Base-by-base conservation (phyloP, 1,140 invertebrate genomes). In the Lycorma delicatula region DNA sequence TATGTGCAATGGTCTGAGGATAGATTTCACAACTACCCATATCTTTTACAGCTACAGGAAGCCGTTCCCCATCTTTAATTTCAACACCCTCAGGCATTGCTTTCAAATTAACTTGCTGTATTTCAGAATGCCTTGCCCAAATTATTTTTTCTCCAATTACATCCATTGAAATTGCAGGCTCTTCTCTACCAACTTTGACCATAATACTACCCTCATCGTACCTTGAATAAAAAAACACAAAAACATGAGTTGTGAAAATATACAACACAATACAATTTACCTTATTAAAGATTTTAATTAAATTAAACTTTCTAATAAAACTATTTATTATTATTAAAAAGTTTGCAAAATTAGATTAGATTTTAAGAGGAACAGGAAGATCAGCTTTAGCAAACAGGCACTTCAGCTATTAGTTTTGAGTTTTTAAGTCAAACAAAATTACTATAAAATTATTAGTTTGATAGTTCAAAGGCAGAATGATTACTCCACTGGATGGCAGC, bases 11-110 rank as follows among this genome's bases (percentile, higher is more conserved):
- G 0, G 90, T 97, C 71, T 99, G 97, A 0, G 97, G 97, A 73
- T 98, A 99, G 63, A 99, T 97, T 75, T 99, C 97, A 75, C 95
- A 99, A 18, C 93, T 92, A 0, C 97, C 97, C 93, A 99, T 97
- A 66, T 99, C 97, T 72, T 99, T 99, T 0, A 97, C 87, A 2
- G 89, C 85, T 6, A 99, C 78, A 2, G 95, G 89, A 0, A 99
- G 75, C 7, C 93, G 80, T 73, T 97, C 92, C 0, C 94, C 94
- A 73, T 98, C 94, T 71, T 90, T 89, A 48, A 90, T 80, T 68
- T 89, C 87, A 20, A 68, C 77, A 68, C 84, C 84, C 67, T 89
- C 82, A 1, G 83, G 81, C 22, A 93, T 70, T 0, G 87, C 82
- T 72, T 96, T 95, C 49, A 98, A 73, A 75, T 98, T 98, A 1